Conservation (phyloP, 1,140 invertebrate genomes). For the Vanessa tameamea region DNA sequence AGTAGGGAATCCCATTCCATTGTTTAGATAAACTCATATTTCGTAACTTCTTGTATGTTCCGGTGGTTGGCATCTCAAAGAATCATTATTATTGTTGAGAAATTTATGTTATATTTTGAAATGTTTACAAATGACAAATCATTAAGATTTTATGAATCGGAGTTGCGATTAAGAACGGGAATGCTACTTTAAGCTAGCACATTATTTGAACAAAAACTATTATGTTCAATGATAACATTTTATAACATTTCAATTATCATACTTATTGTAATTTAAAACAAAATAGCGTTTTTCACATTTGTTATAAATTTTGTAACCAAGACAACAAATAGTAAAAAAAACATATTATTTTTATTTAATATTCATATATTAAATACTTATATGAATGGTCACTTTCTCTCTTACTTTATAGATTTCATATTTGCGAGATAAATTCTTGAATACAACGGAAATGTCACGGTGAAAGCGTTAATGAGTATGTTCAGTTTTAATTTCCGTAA, state of each 20-base stretch:
- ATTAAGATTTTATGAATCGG: background rate
- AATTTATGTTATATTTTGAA: background rate
- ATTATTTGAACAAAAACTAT: no score
- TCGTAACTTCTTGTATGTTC: conserved; percentile 48
- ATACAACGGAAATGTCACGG: conserved; percentile 60
- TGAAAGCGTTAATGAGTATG: conserved; percentile 68
- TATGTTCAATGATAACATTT: no score
- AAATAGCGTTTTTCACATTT: no score
- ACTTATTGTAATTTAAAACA: no score
- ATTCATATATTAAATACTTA: conserved; percentile 1
- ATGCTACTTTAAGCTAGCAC: no score
- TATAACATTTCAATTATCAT: no score
- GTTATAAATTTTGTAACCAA: background rate
- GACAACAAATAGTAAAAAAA: background rate
- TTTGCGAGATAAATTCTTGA: conserved; percentile 60
- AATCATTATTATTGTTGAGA: conserved; percentile 31
- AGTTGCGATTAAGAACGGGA: background rate
- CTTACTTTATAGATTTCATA: conserved; percentile 54
- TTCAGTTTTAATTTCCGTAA: conserved; percentile 66
- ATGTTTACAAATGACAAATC: background rate
- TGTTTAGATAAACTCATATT: conserved; percentile 55
- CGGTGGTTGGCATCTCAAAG: conserved; percentile 19
- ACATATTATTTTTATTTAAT: background rate
- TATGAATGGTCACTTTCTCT: conserved; percentile 58
- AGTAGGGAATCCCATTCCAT: conserved; percentile 58